Evolutionary conservation across 2,888 invertebrate genomes (phyloP), one percentile per base, ranked within the genome.

Genomic region (Crioceris asparagi): DNA sequence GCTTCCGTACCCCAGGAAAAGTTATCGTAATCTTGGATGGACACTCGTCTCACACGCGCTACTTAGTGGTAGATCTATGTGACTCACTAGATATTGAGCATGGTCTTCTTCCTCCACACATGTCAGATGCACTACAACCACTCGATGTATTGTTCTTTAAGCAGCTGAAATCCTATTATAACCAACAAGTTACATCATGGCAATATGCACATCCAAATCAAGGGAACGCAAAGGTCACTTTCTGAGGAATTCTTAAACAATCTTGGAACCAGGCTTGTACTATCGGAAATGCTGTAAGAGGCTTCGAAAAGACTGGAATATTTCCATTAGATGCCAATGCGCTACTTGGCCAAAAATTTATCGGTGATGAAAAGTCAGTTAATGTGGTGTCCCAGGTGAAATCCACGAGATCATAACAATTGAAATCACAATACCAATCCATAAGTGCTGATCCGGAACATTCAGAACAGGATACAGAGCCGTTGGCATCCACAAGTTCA

Each of bases 61-160:
- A n/a, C n/a, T n/a, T n/a, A n/a, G n/a, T n/a, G n/a, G n/a, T n/a
- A n/a, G n/a, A n/a, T n/a, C n/a, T n/a, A n/a, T n/a, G n/a, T n/a
- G n/a, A n/a, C n/a, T n/a, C n/a, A n/a, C n/a, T 21, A 21, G 21
- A 21, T 7, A 21, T 21, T 21, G 21, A 21, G 21, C 21, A 7
- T 21, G 7, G 6, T 21, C 21, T 21, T 21, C 6, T 21, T 21
- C 21, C 21, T 21, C 10, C 10, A 21, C 10, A 21, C 6, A 21
- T 10, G 21, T 10, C 21, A 21, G 7, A 21, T 21, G 10, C 21
- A 7, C 21, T 21, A 10, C 10, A 21, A 43, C 42, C 39, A 37
- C 34, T 29, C 37, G 32, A 12, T 44, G 43, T 41, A 42, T 44
- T 40, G 47, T 50, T 50, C 49, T 21, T 21, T 6, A 21, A 21